Percentiles rank a stretch among this genome's conserved stretches.
Evolutionary conservation across 2,888 invertebrate genomes (phyloP).

Genomic region (Busseola fusca): DNA sequence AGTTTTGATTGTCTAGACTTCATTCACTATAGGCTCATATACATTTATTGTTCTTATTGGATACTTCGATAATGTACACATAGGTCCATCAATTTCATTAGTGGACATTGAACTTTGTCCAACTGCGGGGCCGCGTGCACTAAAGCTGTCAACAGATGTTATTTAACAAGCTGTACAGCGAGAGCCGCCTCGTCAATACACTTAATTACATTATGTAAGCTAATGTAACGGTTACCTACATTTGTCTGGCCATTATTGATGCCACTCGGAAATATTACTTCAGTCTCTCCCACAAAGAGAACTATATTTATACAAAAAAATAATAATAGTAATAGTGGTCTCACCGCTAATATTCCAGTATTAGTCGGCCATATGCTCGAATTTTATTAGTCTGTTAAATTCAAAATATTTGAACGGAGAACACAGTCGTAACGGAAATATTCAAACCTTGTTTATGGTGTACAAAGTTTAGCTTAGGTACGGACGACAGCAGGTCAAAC

Average conservation of each 20-base stretch:
- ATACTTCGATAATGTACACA: slow-evolving; percentile 3
- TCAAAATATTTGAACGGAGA: slow-evolving; percentile 15
- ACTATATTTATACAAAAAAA: slow-evolving; percentile 3
- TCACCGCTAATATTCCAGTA: slow-evolving; percentile 10
- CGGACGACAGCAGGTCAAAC: too few species aligned
- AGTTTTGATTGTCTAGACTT: slow-evolving; percentile 7
- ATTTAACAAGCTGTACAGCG: slow-evolving; percentile 29
- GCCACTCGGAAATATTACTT: slow-evolving; percentile 24
- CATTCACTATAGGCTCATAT: neutral
- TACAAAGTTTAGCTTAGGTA: too few species aligned
- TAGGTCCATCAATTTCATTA: slow-evolving; percentile 12
- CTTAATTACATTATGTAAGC: slow-evolving; percentile 47
- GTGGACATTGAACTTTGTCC: slow-evolving; percentile 37
- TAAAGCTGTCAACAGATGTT: slow-evolving; percentile 25
- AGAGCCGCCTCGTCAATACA: slow-evolving; percentile 26
- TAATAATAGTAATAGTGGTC: neutral
- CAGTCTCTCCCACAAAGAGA: slow-evolving; percentile 20
- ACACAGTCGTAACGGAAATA: slow-evolving; percentile 8
- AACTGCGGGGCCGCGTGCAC: slow-evolving; percentile 11
- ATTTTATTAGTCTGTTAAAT: slow-evolving; percentile 32
- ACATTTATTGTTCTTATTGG: slow-evolving; percentile 11
- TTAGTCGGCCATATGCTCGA: slow-evolving; percentile 24
- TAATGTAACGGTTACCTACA: slow-evolving; percentile 39
- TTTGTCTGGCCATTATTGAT: slow-evolving; percentile 18
- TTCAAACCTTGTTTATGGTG: neutral